These are phyloP conservation scores for Himalopsyche phryganea DNA, from an alignment of 1,140 invertebrate species.

Conservation along the genomic window DNA sequence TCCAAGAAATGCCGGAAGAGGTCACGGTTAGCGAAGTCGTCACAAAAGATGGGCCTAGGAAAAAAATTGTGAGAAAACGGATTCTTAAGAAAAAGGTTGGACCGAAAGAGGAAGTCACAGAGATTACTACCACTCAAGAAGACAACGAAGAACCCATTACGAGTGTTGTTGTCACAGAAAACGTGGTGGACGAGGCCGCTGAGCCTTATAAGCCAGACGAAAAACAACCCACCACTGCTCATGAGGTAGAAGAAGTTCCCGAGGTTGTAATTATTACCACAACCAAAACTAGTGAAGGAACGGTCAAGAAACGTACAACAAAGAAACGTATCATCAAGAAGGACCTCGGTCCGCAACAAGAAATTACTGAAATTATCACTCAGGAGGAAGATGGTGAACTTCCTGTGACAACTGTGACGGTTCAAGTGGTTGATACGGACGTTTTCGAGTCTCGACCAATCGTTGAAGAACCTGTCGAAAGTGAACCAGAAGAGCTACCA, in stretches of 20 bases:
- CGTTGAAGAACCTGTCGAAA: slow-evolving; percentile 41
- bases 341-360: slow-evolving; percentile 39
- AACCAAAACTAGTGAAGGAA: slow-evolving; percentile 34
- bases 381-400: slow-evolving; percentile 41
- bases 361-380: slow-evolving; percentile 46
- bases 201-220: slow-evolving; percentile 4
- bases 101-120: slow-evolving; percentile 37
- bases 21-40: slow-evolving; percentile 16
- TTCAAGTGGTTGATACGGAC: slow-evolving; percentile 37
- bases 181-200: slow-evolving; percentile 15
- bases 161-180: slow-evolving; percentile 31
- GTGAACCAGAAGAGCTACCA: background rate
- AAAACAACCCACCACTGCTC: slow-evolving; percentile 23
- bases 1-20: slow-evolving; percentile 41
- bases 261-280: slow-evolving; percentile 32
- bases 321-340: slow-evolving; percentile 35
- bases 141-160: slow-evolving; percentile 38
- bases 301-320: slow-evolving; percentile 36
- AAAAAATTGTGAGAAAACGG: slow-evolving; percentile 37
- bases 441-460: slow-evolving; percentile 34
- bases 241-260: slow-evolving; percentile 36
- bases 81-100: slow-evolving; percentile 39
- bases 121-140: slow-evolving; percentile 41
- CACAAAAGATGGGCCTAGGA: slow-evolving; percentile 30
- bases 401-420: slow-evolving; percentile 36